Conservation (phyloP, 1,140 invertebrate genomes). For the Drosophila bipectinata region DNA sequence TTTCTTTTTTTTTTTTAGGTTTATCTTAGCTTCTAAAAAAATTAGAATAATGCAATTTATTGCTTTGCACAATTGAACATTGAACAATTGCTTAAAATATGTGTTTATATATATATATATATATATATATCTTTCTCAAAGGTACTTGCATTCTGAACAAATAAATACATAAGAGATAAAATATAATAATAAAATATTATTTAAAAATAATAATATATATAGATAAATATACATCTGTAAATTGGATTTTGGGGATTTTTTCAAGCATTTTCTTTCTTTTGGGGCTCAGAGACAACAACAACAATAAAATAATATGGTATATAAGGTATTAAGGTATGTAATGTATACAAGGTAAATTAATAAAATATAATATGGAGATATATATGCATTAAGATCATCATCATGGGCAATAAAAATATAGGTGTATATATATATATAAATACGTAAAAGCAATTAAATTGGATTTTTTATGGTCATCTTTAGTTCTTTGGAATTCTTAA, state of each 20-base stretch:
- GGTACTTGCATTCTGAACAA: slow-evolving; percentile 46
- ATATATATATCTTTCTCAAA: slow-evolving; percentile 40
- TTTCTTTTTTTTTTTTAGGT: slow-evolving; percentile 9
- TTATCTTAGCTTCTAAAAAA: slow-evolving; percentile 64
- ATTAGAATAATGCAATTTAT: slow-evolving; percentile 66
- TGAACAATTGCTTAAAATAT: slow-evolving; percentile 27
- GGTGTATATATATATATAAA: slow-evolving; percentile 23
- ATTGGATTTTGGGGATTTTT: background rate
- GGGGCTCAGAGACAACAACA: slow-evolving; percentile 28
- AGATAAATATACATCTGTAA: background rate
- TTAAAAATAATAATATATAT: slow-evolving; percentile 12
- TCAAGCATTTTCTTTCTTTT: slow-evolving; percentile 9
- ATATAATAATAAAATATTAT: background rate
- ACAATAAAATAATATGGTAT: slow-evolving; percentile 8
- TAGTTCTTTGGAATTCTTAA: slow-evolving; percentile 42
- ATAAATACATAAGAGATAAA: slow-evolving; percentile 33
- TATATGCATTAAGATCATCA: slow-evolving; percentile 19
- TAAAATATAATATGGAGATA: slow-evolving; percentile 36
- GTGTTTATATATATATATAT: slow-evolving; percentile 13
- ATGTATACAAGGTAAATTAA: slow-evolving; percentile 26
- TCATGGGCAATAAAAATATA: slow-evolving; percentile 32
- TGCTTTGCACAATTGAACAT: slow-evolving; percentile 58
- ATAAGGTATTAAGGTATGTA: background rate
- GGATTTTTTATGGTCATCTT: slow-evolving; percentile 34
- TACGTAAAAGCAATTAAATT: slow-evolving; percentile 51